Base-by-base conservation (phyloP, 2,888 invertebrate genomes). In the Torymus texanus region DNA sequence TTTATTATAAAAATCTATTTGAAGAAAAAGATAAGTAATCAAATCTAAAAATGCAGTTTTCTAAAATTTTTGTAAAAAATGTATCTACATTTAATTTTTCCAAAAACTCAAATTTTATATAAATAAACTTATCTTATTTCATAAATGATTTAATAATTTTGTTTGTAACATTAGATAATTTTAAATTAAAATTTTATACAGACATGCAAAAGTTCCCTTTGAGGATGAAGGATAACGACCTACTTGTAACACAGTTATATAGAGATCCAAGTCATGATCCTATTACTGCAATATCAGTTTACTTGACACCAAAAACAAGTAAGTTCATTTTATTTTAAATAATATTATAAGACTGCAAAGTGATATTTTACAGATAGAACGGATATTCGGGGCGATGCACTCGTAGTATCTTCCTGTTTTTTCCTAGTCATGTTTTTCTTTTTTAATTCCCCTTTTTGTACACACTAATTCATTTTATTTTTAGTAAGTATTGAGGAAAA, bases 121-220 rank as follows among this genome's bases (percentile, higher is more conserved):
- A 0, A 41, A 8, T 41, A 8, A 41, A 41, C 41, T 41, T 41
- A 41, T 41, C 8, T 41, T 41, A 8, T 8, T 29, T 41, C 5
- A 62, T 55, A 53, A 58, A 13, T 16, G 1, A 73, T 50, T 55
- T 21, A 53, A 55, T 21, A 67, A 56, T 11, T 13, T 55, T 8
- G 4, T 55, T 13, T n/a, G 24, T 56, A 14, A 67, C 55, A 12
- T 55, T 16, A 68, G 16, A 29, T 16, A 14, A 14, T 72, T n/a
- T 1, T 41, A 41, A 41, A 41, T 8, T 41, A 41, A 41, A 41
- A 41, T 41, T 41, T 41, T 41, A 41, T 91, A 77, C 91, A 96
- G 98, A 99, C 91, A 99, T 99, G 99, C 98, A 99, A 91, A 99
- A 99, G 91, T 99, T 99, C 91, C 98, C 98, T 0, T 91, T 99